Evolutionary conservation across 2,797 vertebrate species (phyloP), one percentile per base, ranked within the genome.

Genomic region (Myotis vivesi): DNA sequence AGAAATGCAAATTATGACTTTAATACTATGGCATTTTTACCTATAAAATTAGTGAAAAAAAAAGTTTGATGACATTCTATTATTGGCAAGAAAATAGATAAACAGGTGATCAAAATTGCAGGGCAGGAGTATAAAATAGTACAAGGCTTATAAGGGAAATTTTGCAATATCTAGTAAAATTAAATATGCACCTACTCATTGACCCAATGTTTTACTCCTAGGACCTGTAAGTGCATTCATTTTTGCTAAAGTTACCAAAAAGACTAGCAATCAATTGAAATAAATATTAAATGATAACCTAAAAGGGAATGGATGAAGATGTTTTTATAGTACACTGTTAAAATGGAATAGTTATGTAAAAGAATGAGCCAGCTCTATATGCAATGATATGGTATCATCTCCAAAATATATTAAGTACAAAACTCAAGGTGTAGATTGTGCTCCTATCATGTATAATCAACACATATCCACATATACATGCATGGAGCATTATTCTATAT

Each of bases 1-100:
- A 86, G 38, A 91, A 76, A 86, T 82, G 38, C 8, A 68, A 93
- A 82, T 30, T 33, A 66, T 68, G 7, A 33, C 5, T 72, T 9
- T 57, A 75, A 41, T 41, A 2, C 1, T 77, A 22, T 25, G 25
- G 6, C 16, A 73, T 79, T 80, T 81, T 44, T 57, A n/a, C 5
- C 2, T 57, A 22, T 17, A 5, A n/a, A 5, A 46, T 36, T 53
- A 2, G 3, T 22, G 5, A 68, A 68, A 73, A 41, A 10, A 19
- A 28, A 20, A 12, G 2, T 28, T 57, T 51, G 33, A 19, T 91
- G 16, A 33, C 36, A 69, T 64, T 93, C 5, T 85, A 17, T 68
- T 73, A 66, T 82, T 66, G 49, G 16, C 28, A 86, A 62, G 25
- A 75, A 44, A 36, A 83, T 69, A n/a, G 28, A 9, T 81, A 86